phyloP scores from a whole-genome alignment of 2,888 invertebrate genomes.

The Rhamnusium bicolor region DNA sequence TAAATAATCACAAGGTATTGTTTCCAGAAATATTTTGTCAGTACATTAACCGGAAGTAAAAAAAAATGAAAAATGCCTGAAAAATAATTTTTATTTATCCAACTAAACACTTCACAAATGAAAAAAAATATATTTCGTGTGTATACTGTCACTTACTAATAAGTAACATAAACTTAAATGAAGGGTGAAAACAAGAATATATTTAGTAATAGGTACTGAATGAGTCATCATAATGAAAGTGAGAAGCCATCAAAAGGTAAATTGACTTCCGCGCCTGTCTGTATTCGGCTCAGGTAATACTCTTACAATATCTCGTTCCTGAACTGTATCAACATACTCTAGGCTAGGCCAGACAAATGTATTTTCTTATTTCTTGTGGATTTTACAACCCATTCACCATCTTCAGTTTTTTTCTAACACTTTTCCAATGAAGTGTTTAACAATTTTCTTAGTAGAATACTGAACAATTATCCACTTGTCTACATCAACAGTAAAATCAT shows the following conservation, averaged over 20 bases:
- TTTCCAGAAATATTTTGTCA: not conserved
- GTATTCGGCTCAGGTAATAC: slow-evolving; percentile 14
- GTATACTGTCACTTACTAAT: too few relatives aligned
- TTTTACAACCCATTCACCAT: slow-evolving; percentile 7
- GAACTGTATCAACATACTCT: slow-evolving; percentile 11
- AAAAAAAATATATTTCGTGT: too few relatives aligned
- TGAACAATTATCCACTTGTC: too few relatives aligned
- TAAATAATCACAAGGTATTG: not conserved
- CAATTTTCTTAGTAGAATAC: not conserved
- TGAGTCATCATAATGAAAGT: not conserved
- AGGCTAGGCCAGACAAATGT: slow-evolving; percentile 10
- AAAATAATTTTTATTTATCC: too few relatives aligned
- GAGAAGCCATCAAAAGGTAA: not conserved
- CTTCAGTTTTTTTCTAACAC: slow-evolving; percentile 3
- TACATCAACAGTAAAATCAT: not conserved
- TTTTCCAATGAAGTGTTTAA: slow-evolving; percentile 22
- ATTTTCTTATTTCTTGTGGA: slow-evolving; percentile 24
- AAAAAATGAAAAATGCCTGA: too few relatives aligned
- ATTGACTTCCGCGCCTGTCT: slow-evolving; percentile 1
- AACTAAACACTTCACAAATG: too few relatives aligned
- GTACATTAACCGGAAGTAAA: not conserved
- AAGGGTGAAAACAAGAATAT: not conserved
- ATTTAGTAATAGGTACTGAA: not conserved
- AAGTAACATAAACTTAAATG: not conserved
- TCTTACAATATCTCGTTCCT: slow-evolving; percentile 12